A percentile compares a stretch with the other conserved stretches of the same genome.
Conservation (phyloP, 2,797 vertebrate genomes). For the Phataginus tricuspis region DNA sequence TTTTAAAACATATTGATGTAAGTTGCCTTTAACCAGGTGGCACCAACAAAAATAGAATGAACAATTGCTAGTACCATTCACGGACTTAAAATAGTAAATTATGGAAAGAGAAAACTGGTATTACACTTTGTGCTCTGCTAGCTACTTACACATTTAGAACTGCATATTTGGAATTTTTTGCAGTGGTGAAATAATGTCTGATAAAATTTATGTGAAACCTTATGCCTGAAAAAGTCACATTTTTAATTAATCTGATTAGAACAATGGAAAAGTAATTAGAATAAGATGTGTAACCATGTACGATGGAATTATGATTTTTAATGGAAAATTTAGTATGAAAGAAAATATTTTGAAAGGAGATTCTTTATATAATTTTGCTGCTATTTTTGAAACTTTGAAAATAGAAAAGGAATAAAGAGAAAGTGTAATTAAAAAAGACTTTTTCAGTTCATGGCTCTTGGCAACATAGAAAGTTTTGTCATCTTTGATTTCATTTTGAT, state of each 20-base stretch:
- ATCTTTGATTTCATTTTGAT: constrained; percentile 69
- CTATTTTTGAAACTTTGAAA: constrained; percentile 71
- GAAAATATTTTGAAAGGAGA: constrained; percentile 54
- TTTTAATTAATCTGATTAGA: constrained; percentile 63
- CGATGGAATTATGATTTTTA: constrained; percentile 57
- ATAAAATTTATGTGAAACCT: constrained; percentile 52
- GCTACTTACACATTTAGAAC: background rate
- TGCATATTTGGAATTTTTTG: background rate
- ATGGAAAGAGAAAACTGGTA: background rate
- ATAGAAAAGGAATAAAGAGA: constrained; percentile 65
- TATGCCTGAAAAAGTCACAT: constrained; percentile 31
- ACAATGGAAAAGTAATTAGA: constrained; percentile 47
- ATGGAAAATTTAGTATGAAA: constrained; percentile 63
- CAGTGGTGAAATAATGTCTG: constrained; percentile 32
- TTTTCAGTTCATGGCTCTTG: constrained; percentile 62
- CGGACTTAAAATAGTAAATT: background rate
- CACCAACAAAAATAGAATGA: background rate
- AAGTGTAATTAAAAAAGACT: constrained; percentile 71
- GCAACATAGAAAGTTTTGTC: constrained; percentile 61
- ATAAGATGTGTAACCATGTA: constrained; percentile 41
- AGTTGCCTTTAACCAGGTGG: background rate
- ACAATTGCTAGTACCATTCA: background rate
- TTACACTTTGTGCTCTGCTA: background rate
- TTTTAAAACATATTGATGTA: background rate
- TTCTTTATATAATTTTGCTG: constrained; percentile 60